These are phyloP conservation scores for Drosophila borealis DNA, from an alignment of 2,888 invertebrate species.

Conservation along the genomic window DNA sequence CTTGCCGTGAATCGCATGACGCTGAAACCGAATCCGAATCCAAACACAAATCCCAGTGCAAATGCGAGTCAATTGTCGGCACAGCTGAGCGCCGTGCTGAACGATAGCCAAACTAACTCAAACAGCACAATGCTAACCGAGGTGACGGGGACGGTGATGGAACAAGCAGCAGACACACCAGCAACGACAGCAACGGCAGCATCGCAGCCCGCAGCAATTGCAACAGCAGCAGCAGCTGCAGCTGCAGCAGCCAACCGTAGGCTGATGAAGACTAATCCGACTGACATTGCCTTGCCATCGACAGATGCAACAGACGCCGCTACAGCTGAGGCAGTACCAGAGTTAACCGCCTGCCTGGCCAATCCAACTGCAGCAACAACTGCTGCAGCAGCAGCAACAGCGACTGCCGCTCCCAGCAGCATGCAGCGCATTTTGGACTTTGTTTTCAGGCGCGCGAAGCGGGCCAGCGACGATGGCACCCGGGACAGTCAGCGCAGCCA, in stretches of 20 bases:
- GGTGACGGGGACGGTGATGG: slow-evolving; percentile 48
- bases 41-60: slow-evolving; percentile 24
- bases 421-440: slow-evolving; percentile 65
- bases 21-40: slow-evolving; percentile 62
- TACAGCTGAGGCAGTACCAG: slow-evolving; percentile 18
- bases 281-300: slow-evolving; percentile 56
- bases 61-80: slow-evolving; percentile 61
- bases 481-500: slow-evolving; percentile 84
- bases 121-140: slow-evolving; percentile 69
- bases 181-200: slow-evolving; percentile 10
- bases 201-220: slow-evolving; percentile 1
- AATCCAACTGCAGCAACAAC: slow-evolving; percentile 19
- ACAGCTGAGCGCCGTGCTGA: slow-evolving; percentile 65
- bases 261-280: slow-evolving; percentile 41
- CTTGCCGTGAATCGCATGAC: slow-evolving; percentile 86
- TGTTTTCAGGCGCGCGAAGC: slow-evolving; percentile 73
- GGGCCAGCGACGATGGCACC: slow-evolving; percentile 60
- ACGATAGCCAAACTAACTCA: slow-evolving; percentile 62
- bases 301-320: slow-evolving; percentile 54
- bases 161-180: slow-evolving; percentile 19
- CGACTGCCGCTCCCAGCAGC: slow-evolving; percentile 29
- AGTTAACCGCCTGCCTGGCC: slow-evolving; percentile 33
- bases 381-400: slow-evolving; percentile 16
- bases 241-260: slow-evolving; percentile 9
- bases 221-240: slow-evolving; percentile 16